Percentiles rank a stretch among this genome's conserved stretches.
These are phyloP conservation scores for Pangasianodon gigas DNA, from an alignment of 2,113 vertebrate genomes.

Conservation along the genomic window DNA sequence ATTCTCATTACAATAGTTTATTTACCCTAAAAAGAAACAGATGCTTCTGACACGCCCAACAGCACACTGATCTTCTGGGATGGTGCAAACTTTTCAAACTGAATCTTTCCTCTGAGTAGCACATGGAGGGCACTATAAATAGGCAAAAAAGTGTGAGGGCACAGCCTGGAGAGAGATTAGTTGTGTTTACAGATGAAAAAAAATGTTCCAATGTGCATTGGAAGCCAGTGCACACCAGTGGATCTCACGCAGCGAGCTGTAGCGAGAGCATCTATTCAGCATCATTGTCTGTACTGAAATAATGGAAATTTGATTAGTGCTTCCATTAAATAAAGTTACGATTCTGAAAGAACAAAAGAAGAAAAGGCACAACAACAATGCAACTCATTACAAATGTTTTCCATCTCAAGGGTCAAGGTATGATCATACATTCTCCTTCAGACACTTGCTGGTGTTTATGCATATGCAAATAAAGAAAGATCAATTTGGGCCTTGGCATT, in stretches of 20 bases:
- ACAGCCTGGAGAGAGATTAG: conserved; percentile 24
- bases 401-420: background rate
- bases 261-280: background rate
- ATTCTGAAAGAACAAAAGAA: background rate
- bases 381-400: background rate
- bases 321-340: background rate
- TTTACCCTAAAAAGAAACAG: conserved; percentile 27
- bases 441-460: background rate
- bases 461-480: background rate
- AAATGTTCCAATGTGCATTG: background rate
- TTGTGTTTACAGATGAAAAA: conserved; percentile 28
- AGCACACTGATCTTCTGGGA: conserved; percentile 19
- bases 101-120: background rate
- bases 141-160: background rate
- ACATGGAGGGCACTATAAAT: conserved; percentile 9
- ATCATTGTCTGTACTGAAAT: background rate
- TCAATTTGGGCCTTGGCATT: background rate
- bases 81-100: conserved; percentile 13
- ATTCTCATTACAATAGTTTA: conserved; percentile 21
- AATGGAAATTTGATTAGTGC: background rate
- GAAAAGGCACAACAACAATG: background rate
- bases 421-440: background rate
- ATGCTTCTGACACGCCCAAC: conserved; percentile 23
- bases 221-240: background rate
- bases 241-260: background rate